phyloP scores from a whole-genome alignment of 2,888 invertebrate genomes.

The Tetramorium bicarinatum region DNA sequence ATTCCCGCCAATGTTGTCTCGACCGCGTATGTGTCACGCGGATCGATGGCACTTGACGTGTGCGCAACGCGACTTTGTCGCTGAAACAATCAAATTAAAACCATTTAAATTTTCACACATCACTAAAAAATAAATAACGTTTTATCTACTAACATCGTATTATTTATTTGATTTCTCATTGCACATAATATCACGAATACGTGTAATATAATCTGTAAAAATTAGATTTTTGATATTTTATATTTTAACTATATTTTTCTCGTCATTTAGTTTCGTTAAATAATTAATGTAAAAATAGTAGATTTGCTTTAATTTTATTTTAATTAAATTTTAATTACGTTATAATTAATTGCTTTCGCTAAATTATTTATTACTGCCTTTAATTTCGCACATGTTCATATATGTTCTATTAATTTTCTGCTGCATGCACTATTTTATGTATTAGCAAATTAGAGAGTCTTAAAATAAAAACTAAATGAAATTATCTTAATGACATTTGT shows the following conservation, averaged over 20 bases:
- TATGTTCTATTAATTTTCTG: conserved; percentile 1
- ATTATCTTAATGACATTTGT: conserved; percentile 78
- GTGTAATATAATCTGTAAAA: background rate
- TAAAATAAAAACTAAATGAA: conserved; percentile 58
- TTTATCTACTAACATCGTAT: background rate
- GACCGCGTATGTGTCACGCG: conserved; percentile 18
- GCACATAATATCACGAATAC: background rate
- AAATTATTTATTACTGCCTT: background rate
- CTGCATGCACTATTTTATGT: background rate
- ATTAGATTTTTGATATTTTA: background rate
- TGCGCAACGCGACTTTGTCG: conserved; percentile 16
- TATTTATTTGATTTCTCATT: background rate
- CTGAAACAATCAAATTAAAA: conserved; percentile 3
- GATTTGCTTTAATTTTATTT: background rate
- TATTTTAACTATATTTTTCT: background rate
- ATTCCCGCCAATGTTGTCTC: conserved; percentile 58
- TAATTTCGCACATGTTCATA: background rate
- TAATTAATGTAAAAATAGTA: background rate
- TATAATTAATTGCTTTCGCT: background rate
- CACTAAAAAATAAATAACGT: background rate
- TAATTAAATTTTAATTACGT: background rate
- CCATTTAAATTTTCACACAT: background rate
- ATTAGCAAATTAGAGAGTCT: background rate
- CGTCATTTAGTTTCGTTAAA: background rate
- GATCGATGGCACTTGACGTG: conserved; percentile 62